Evolutionary conservation across 1,140 invertebrate genomes (phyloP).

Genomic region (Drosophila bocqueti): DNA sequence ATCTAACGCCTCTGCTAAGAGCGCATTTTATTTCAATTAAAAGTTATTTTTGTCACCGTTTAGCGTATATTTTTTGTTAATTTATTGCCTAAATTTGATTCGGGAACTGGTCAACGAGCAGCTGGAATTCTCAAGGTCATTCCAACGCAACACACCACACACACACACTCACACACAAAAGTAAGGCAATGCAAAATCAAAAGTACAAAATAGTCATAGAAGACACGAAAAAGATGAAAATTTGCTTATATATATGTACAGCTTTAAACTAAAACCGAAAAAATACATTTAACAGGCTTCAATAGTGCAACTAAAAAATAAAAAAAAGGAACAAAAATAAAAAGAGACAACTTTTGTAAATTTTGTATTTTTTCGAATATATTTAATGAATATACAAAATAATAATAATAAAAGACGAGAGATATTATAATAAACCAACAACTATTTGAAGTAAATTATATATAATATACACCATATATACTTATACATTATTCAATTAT

Average conservation of each 20-base stretch:
- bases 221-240: constrained; percentile 1
- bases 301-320: constrained; percentile 39
- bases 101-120: constrained; percentile 36
- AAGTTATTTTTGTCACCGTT: constrained; percentile 57
- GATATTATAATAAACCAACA: constrained; percentile 13
- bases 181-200: constrained; percentile 49
- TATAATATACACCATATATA: constrained; percentile 33
- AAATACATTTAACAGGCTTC: constrained; percentile 46
- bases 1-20: constrained; percentile 58
- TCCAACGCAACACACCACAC: constrained; percentile 9
- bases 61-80: constrained; percentile 59
- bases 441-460: constrained; percentile 28
- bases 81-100: constrained; percentile 71
- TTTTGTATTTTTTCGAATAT: constrained; percentile 59
- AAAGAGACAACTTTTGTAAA: constrained; percentile 38
- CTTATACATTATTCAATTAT: constrained; percentile 42
- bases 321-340: not conserved
- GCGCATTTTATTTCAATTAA: constrained; percentile 4
- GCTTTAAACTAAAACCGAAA: constrained; percentile 38
- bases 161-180: constrained; percentile 13
- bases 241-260: constrained; percentile 29
- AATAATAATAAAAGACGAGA: not conserved
- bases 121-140: constrained; percentile 23
- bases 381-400: constrained; percentile 34
- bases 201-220: constrained; percentile 70